Base-by-base conservation (phyloP, 2,113 vertebrate species). In the Parotia lawesii region DNA sequence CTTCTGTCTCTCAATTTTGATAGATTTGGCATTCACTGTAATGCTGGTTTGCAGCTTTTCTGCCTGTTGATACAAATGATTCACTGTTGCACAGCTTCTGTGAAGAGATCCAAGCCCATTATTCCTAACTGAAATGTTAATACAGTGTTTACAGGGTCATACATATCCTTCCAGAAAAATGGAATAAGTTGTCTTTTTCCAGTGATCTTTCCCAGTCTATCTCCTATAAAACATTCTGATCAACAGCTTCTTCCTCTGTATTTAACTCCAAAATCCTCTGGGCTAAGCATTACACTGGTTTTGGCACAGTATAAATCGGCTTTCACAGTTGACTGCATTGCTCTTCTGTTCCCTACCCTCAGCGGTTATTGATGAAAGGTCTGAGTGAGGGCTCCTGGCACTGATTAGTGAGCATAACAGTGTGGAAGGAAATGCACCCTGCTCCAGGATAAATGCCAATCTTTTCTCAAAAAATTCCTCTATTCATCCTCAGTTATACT, bases 301-400 rank as follows among this genome's bases (percentile, higher is more conserved):
- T 94, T 97, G 96, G 96, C 97, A 97, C 15, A 10, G 56, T 79
- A 70, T 93, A 93, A 96, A 97, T 92, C 91, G 77, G 18, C 90
- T 95, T 95, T 95, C 95, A 95, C 64, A 95, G 69, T 57, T 66
- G 50, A 80, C 85, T 66, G 83, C 64, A 76, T 70, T 81, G 10
- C 56, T 91, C 53, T 86, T 90, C 72, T 91, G 22, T 85, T 85
- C 75, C 60, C n/a, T 95, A 94, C 93, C 84, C 84, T 95, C 15
- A 33, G 62, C 76, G 94, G 40, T 89, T 94, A 77, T 19, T 92
- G 72, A 70, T 53, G 75, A 82, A 94, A 96, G 48, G 66, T 82
- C 72, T 94, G 78, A 94, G 90, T 31, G 17, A 91, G 79, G 44
- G 45, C 73, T 91, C 48, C 18, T 93, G 96, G 79, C 89, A 69